A percentile compares a stretch with the other conserved stretches of the same genome.
Conservation (phyloP, 2,797 vertebrate species). For the Gymnocypris eckloni region DNA sequence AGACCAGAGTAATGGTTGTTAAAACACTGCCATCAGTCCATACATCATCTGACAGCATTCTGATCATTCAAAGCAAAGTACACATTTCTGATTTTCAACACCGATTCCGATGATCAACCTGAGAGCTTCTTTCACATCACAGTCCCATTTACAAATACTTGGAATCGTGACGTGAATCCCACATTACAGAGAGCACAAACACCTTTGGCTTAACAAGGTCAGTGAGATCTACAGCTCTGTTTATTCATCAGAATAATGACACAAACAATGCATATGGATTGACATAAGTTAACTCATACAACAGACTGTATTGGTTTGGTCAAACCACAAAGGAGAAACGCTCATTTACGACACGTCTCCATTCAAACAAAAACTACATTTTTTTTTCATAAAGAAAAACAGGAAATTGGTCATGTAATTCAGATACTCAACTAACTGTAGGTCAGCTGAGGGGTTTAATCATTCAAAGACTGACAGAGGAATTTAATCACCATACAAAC, state of each 20-base stretch:
- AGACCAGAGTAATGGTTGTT: not conserved
- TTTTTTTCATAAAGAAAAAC: not conserved
- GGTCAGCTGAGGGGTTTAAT: not conserved
- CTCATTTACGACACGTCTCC: not conserved
- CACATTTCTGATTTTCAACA: slow-evolving; percentile 14
- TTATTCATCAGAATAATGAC: slow-evolving; percentile 27
- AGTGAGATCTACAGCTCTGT: slow-evolving; percentile 3
- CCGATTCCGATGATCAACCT: not conserved
- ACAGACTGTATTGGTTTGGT: not conserved
- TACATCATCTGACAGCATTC: not conserved
- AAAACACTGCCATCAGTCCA: slow-evolving; percentile 7
- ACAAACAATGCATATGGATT: not conserved
- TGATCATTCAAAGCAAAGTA: slow-evolving; percentile 1
- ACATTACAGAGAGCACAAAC: slow-evolving; percentile 24
- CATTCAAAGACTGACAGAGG: slow-evolving; percentile 1
- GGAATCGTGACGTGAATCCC: not conserved
- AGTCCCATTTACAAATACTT: not conserved
- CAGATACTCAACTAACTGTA: not conserved
- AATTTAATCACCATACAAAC: slow-evolving; percentile 12
- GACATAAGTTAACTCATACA: not conserved
- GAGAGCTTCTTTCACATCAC: not conserved
- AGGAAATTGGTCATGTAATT: not conserved
- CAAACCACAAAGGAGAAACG: slow-evolving; percentile 32
- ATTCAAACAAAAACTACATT: not conserved
- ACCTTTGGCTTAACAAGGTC: slow-evolving; percentile 19